These are phyloP conservation scores for Ochropleura plecta DNA, from an alignment of 2,888 invertebrate genomes.

Conservation along the genomic window DNA sequence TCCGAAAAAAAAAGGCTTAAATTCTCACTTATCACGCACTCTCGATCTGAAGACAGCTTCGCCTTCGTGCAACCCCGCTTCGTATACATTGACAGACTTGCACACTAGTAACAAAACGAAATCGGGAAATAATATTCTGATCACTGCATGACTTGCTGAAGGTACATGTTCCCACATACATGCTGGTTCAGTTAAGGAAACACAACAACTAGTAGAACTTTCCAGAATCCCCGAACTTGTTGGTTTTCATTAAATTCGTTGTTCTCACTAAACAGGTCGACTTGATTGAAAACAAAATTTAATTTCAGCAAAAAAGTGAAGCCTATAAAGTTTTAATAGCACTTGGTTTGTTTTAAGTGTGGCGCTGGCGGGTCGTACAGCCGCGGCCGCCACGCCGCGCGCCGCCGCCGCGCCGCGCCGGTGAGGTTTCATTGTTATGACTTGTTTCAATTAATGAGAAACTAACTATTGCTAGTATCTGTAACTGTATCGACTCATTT, in stretches of 20 bases:
- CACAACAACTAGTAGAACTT: neutral
- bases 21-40: neutral
- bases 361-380: neutral
- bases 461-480: slow-evolving; percentile 1
- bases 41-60: neutral
- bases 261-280: slow-evolving; percentile 7
- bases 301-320: slow-evolving; percentile 31
- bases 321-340: slow-evolving; percentile 7
- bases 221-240: slow-evolving; percentile 1
- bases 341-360: neutral
- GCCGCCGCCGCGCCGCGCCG: too few species aligned
- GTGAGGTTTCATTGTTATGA: slow-evolving; percentile 6
- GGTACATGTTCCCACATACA: neutral
- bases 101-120: too few species aligned
- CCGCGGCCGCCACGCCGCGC: too few species aligned
- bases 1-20: too few species aligned
- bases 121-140: neutral
- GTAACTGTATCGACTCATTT: neutral
- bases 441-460: slow-evolving; percentile 19
- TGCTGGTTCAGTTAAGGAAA: neutral
- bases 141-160: neutral
- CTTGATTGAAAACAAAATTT: slow-evolving; percentile 32
- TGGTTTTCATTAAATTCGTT: slow-evolving; percentile 21
- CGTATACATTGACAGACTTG: too few species aligned
- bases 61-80: too few species aligned